Evolutionary conservation across 2,797 vertebrate genomes (phyloP).

Genomic region (Danio aesculapii): DNA sequence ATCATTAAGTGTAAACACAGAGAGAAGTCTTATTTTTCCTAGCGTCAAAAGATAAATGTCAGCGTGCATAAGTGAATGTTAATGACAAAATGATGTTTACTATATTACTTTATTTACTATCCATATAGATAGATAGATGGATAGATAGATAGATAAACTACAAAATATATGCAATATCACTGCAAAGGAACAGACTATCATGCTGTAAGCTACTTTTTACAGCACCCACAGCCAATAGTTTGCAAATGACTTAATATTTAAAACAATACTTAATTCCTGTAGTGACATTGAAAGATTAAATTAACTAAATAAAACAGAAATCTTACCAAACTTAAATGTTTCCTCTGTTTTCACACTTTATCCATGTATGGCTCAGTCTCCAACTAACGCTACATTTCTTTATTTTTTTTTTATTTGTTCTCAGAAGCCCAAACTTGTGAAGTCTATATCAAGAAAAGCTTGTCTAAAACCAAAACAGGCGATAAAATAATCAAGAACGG

Average conservation of each 20-base stretch:
- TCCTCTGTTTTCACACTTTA: not conserved
- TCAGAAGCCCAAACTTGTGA: slow-evolving; percentile 20
- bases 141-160: too few relatives aligned
- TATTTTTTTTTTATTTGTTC: not conserved
- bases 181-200: not conserved
- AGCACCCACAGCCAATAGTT: not conserved
- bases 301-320: not conserved
- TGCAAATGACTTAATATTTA: not conserved
- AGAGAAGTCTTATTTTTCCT: not conserved
- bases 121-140: too few relatives aligned
- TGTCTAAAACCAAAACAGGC: not conserved
- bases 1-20: not conserved
- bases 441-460: not conserved
- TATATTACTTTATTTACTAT: not conserved
- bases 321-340: not conserved
- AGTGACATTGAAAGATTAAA: too few relatives aligned
- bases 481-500: not conserved
- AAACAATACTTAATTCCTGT: not conserved
- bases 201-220: not conserved
- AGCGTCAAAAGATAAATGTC: too few relatives aligned
- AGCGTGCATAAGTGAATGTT: not conserved
- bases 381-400: not conserved
- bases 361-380: not conserved
- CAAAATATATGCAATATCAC: not conserved
- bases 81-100: too few relatives aligned